Percentiles rank a stretch among this genome's conserved stretches.
Evolutionary conservation across 2,113 vertebrate species (phyloP).

Genomic region (Entomyzon cyanotis): DNA sequence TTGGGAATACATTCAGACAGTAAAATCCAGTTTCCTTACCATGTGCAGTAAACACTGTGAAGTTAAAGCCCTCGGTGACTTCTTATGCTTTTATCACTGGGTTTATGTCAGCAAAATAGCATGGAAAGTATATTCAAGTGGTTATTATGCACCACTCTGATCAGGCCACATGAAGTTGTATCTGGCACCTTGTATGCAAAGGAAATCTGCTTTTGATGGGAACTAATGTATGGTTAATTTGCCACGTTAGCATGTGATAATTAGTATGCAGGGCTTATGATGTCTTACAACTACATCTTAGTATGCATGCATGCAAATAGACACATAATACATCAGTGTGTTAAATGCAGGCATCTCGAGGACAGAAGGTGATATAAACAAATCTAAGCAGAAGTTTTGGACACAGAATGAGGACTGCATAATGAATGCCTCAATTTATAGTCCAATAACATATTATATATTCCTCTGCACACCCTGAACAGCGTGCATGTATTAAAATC

Average conservation of each 20-base stretch:
- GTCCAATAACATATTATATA: neutral
- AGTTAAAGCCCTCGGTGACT: neutral
- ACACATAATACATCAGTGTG: neutral
- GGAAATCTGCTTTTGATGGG: slow-evolving; percentile 11
- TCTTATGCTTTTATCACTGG: neutral
- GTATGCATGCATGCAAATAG: neutral
- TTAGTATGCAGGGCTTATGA: neutral
- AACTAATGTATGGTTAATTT: neutral
- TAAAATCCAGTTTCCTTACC: neutral
- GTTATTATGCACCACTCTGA: neutral
- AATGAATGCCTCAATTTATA: neutral
- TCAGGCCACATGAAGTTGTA: neutral
- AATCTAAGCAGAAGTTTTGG: slow-evolving; percentile 20
- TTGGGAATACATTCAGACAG: neutral
- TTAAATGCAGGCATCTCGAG: neutral
- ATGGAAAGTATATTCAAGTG: neutral
- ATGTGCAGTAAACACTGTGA: neutral
- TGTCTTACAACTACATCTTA: neutral
- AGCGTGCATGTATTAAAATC: neutral
- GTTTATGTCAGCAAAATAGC: slow-evolving; percentile 10
- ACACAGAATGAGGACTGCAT: neutral
- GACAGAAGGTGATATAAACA: slow-evolving; percentile 13
- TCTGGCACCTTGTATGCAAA: neutral
- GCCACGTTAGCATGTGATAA: slow-evolving; percentile 32
- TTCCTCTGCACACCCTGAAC: neutral